A percentile compares a stretch with the other conserved stretches of the same genome.
Conservation (phyloP, 2,888 invertebrate genomes). For the Scaptomyza reducta region DNA sequence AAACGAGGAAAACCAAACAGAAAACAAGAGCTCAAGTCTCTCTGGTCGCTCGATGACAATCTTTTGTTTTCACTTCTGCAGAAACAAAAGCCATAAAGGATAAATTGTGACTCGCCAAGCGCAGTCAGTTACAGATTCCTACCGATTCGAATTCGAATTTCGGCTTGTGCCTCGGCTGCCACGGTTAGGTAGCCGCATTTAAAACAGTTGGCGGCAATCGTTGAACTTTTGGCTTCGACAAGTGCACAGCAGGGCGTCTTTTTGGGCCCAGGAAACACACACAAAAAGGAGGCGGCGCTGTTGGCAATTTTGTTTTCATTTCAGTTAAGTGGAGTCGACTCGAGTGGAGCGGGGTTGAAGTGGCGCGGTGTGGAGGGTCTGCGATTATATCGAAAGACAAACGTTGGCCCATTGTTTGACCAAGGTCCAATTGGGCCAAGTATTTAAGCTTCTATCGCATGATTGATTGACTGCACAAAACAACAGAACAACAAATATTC, state of each 20-base stretch:
- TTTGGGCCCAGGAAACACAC: slow-evolving; percentile 34
- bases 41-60: slow-evolving; percentile 74
- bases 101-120: slow-evolving; percentile 66
- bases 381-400: slow-evolving; percentile 56
- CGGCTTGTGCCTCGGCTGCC: slow-evolving; percentile 31
- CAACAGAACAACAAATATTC: slow-evolving; percentile 49
- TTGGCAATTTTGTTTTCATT: slow-evolving; percentile 76
- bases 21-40: slow-evolving; percentile 4
- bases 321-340: slow-evolving; percentile 60
- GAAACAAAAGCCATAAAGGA: slow-evolving; percentile 78
- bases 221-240: slow-evolving; percentile 81
- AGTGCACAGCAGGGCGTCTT: slow-evolving; percentile 81
- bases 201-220: slow-evolving; percentile 64
- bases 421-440: slow-evolving; percentile 66
- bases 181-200: slow-evolving; percentile 70
- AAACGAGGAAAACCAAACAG: slow-evolving; percentile 26
- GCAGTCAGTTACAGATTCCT: slow-evolving; percentile 5
- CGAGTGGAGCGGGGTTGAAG: slow-evolving; percentile 4
- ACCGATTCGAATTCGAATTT: slow-evolving; percentile 2
- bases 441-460: slow-evolving; percentile 58
- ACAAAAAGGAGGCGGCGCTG: slow-evolving; percentile 52
- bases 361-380: slow-evolving; percentile 1
- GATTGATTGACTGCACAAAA: slow-evolving; percentile 59
- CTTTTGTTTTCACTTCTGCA: slow-evolving; percentile 83
- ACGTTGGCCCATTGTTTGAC: slow-evolving; percentile 52